Evolutionary conservation across 2,797 vertebrate species (phyloP).

Genomic region (Clarias laeviceps): DNA sequence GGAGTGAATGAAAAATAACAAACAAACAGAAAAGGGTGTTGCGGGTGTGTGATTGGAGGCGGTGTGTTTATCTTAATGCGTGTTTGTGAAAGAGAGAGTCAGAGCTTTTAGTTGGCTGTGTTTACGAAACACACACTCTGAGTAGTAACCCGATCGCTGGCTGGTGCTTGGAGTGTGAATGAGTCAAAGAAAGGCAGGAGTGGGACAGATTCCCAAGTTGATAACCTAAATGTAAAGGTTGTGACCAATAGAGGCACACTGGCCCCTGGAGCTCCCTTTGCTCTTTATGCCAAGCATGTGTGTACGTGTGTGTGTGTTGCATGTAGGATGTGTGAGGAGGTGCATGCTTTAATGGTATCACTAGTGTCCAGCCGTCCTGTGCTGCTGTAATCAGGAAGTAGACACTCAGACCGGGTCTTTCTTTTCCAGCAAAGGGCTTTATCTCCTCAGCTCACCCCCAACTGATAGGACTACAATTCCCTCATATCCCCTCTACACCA

Average conservation of each 20-base stretch:
- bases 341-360: constrained; percentile 47
- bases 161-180: constrained; percentile 62
- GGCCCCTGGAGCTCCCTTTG: constrained; percentile 67
- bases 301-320: constrained; percentile 31
- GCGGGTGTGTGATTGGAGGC: constrained; percentile 43
- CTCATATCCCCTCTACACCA: constrained; percentile 82
- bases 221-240: constrained; percentile 82
- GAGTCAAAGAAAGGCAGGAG: constrained; percentile 80
- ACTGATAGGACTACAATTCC: constrained; percentile 85
- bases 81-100: constrained; percentile 61
- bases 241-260: constrained; percentile 61
- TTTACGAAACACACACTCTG: constrained; percentile 45
- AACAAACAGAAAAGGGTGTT: constrained; percentile 72
- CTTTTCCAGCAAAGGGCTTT: constrained; percentile 66
- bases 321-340: constrained; percentile 29
- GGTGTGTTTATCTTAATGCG: constrained; percentile 67
- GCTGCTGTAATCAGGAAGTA: constrained; percentile 79
- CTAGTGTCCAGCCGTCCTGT: constrained; percentile 75
- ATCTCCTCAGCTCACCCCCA: constrained; percentile 65
- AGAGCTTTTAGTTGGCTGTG: constrained; percentile 64
- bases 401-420: constrained; percentile 58
- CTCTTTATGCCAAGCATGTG: constrained; percentile 72
- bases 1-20: constrained; percentile 68
- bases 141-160: constrained; percentile 77
- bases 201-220: constrained; percentile 76